A percentile compares a stretch with the other conserved stretches of the same genome.
Conservation (phyloP, 2,113 vertebrate genomes). For the Heterotis niloticus region DNA sequence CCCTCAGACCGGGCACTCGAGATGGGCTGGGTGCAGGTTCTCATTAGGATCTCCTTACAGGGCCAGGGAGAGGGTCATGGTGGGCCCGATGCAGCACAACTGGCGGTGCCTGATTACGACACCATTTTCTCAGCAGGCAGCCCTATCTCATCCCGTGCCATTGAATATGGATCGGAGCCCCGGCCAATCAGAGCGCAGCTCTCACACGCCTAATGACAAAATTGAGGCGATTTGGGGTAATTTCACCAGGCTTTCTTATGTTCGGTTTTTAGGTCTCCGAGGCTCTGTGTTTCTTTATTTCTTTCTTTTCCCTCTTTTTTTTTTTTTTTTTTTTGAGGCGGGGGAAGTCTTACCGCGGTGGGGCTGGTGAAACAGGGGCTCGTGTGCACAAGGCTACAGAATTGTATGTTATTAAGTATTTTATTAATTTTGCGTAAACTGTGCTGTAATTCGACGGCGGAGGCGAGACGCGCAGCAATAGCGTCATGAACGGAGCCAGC, state of each 20-base stretch:
- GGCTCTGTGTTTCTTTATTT: background rate
- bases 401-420: conserved; percentile 60
- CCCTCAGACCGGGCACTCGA: conserved; percentile 43
- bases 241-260: conserved; percentile 69
- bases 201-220: conserved; percentile 93
- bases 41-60: conserved; percentile 87
- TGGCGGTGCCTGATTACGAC: conserved; percentile 96
- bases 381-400: conserved; percentile 59
- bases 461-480: background rate
- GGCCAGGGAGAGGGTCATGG: conserved; percentile 50
- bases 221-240: conserved; percentile 99
- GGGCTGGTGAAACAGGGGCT: conserved; percentile 38
- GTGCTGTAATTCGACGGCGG: background rate
- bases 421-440: conserved; percentile 15
- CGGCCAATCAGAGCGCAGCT: conserved; percentile 82
- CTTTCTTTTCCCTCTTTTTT: background rate
- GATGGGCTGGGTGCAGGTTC: conserved; percentile 63
- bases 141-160: conserved; percentile 84
- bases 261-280: conserved; percentile 28
- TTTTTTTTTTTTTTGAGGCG: conserved; percentile 2
- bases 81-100: conserved; percentile 88
- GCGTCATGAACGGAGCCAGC: no score
- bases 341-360: background rate
- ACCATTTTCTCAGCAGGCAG: conserved; percentile 97
- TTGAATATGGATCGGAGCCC: conserved; percentile 93